Base-by-base conservation (phyloP, 2,113 vertebrate species). In the Picathartes gymnocephalus region DNA sequence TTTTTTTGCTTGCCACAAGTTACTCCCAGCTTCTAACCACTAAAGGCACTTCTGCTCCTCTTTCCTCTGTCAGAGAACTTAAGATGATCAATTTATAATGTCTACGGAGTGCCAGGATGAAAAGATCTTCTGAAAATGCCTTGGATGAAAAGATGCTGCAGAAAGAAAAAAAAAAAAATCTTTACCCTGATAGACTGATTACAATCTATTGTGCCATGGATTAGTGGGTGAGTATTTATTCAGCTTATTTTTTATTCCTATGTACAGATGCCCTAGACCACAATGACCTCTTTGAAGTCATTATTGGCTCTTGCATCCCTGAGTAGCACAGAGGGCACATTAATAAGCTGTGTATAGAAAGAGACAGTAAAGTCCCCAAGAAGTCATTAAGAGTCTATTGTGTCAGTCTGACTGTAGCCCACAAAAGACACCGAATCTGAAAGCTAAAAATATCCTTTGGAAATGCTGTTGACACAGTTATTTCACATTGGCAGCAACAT, bases 381-480 rank as follows among this genome's bases (percentile, higher is more conserved):
- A 96, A 97, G 94, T 97, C 96, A 97, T 97, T 96, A 97, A 95
- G 93, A 95, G 86, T 81, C 95, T 97, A 97, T 97, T 97, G 95
- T 97, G 95, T 53, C 95, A 87, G 95, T 62, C 88, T 94, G 94
- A 95, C 95, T 96, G 74, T 93, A 95, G 95, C 90, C 95, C 86
- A 92, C 88, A 93, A 95, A 97, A 91, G 80, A 39, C 50, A 90
- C 92, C 68, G 60, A 93, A 93, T 95, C 86, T 81, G 78, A 74
- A 92, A 92, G 93, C 94, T 97, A 97, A 97, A 97, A 97, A 97
- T 97, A 97, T 48, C 88, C 61, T 58, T 51, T 35, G 45, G 90
- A 94, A 96, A 94, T 82, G 86, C 81, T 96, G 94, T 93, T 95
- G 92, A 95, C 92, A 95, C 81, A 92, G 81, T 92, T 91, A 89